phyloP scores from a whole-genome alignment of 2,888 invertebrate genomes.

The Caenorhabditis panamensis region DNA sequence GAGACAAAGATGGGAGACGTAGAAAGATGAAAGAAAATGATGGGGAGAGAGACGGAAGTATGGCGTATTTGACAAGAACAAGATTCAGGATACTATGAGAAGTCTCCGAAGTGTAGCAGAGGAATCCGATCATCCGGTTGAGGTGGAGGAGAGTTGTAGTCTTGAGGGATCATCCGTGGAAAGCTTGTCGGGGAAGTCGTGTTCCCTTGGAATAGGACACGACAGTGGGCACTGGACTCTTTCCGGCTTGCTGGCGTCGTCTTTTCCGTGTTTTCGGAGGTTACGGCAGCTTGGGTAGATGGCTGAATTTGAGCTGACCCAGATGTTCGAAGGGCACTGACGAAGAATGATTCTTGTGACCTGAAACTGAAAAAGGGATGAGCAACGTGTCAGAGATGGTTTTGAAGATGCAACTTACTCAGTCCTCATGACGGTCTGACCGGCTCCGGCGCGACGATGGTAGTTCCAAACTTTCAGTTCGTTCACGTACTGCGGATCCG shows the following conservation, averaged over 20 bases:
- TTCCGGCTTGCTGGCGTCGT: background rate
- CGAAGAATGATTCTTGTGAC: background rate
- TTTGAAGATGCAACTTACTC: slow-evolving; percentile 6
- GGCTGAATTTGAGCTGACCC: no score
- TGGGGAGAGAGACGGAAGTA: slow-evolving; percentile 16
- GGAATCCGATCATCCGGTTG: background rate
- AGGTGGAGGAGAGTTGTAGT: background rate
- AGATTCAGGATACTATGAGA: background rate
- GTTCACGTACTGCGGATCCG: slow-evolving; percentile 21
- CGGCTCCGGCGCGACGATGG: slow-evolving; percentile 26
- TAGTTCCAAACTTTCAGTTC: slow-evolving; percentile 45
- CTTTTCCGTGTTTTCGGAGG: background rate
- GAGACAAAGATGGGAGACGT: background rate
- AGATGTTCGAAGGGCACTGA: background rate
- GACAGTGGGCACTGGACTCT: background rate
- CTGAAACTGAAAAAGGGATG: background rate
- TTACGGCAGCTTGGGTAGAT: no score
- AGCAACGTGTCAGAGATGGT: no score
- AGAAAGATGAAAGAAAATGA: background rate
- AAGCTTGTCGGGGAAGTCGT: slow-evolving; percentile 18
- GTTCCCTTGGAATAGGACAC: background rate
- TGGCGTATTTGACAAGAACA: slow-evolving; percentile 15
- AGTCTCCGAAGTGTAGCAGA: background rate
- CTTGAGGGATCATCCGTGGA: background rate
- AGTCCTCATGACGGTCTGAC: slow-evolving; percentile 13